Percentiles rank a stretch among this genome's conserved stretches.
phyloP scores from a whole-genome alignment of 2,888 invertebrate genomes.

The Chymomyza fuscimana region DNA sequence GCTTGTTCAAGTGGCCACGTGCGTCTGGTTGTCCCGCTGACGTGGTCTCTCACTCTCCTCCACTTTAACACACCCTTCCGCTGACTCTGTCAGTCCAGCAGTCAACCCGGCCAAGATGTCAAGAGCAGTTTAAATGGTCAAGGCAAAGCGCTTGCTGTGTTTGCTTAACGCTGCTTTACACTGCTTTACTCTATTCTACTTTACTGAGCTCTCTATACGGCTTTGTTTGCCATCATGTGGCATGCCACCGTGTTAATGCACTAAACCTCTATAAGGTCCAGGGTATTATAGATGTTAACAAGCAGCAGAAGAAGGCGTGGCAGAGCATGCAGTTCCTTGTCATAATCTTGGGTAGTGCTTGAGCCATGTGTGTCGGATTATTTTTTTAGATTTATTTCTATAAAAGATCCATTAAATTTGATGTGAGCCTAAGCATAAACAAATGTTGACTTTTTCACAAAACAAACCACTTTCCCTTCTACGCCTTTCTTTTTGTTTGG shows the following conservation, averaged over 20 bases:
- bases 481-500: no score
- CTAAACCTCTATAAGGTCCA: no score
- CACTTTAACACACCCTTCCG: not conserved
- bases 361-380: no score
- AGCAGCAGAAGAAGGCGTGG: no score
- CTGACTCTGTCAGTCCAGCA: not conserved
- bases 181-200: not conserved
- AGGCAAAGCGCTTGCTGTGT: slow-evolving; percentile 32
- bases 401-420: no score
- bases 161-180: slow-evolving; percentile 12
- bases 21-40: not conserved
- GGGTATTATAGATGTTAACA: no score
- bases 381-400: no score
- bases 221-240: not conserved
- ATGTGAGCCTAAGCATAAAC: no score
- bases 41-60: not conserved
- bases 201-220: not conserved
- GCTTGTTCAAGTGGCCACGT: not conserved
- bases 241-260: not conserved
- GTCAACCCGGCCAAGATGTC: slow-evolving; percentile 39
- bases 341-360: no score
- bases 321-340: no score
- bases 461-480: no score
- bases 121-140: slow-evolving; percentile 57
- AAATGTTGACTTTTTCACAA: no score